A percentile compares a stretch with the other conserved stretches of the same genome.
Conservation (phyloP, 2,113 vertebrate genomes). For the Cygnus buccinator region DNA sequence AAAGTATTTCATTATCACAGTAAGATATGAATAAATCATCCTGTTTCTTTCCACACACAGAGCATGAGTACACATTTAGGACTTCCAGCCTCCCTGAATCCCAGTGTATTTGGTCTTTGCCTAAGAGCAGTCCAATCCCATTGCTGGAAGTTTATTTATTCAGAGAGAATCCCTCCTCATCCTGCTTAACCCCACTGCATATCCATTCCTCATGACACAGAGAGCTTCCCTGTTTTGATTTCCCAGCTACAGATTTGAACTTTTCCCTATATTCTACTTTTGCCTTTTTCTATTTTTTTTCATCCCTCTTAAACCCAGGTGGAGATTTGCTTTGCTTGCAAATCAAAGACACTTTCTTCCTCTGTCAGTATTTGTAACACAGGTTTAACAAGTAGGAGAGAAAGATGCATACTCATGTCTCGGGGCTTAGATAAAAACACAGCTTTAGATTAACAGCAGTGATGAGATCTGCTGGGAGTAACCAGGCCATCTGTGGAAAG, state of each 20-base stretch:
- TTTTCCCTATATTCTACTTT: accelerated
- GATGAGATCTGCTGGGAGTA: background rate
- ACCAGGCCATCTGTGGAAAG: accelerated
- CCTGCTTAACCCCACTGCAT: background rate
- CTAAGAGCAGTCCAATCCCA: background rate
- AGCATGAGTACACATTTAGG: background rate
- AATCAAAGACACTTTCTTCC: background rate
- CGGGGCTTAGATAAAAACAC: accelerated
- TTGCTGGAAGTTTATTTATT: background rate
- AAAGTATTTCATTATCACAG: slow-evolving; percentile 10
- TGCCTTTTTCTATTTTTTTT: accelerated
- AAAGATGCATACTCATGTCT: background rate
- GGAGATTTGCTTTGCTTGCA: background rate
- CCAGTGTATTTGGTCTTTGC: background rate
- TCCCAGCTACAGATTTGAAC: background rate
- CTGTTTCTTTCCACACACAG: background rate
- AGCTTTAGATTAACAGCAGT: background rate
- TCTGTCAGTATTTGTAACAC: background rate
- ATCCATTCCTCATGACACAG: accelerated
- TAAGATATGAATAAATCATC: background rate
- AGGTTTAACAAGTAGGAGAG: background rate
- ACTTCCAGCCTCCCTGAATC: background rate
- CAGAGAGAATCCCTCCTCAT: background rate
- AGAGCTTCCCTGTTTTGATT: background rate
- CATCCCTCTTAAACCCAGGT: background rate